These are phyloP conservation scores for Phymatocera aterrima DNA, from an alignment of 2,888 invertebrate genomes.

Conservation along the genomic window DNA sequence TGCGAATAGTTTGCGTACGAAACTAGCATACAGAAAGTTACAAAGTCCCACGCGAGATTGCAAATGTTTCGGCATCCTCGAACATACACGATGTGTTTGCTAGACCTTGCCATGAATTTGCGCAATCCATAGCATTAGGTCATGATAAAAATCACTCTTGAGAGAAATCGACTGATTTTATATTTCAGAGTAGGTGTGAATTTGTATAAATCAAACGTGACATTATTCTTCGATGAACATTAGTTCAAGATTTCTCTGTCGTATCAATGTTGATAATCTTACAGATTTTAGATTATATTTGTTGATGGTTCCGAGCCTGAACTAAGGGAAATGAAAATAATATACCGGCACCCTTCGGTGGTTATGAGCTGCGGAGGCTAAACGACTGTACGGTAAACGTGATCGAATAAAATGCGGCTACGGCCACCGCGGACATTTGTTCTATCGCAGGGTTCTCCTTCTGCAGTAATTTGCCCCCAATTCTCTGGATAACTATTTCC, in stretches of 20 bases:
- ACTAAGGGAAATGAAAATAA: not conserved
- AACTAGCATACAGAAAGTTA: not conserved
- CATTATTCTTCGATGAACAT: not conserved
- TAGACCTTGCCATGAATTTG: not conserved
- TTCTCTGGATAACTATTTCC: conserved; percentile 14
- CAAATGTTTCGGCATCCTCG: conserved; percentile 14
- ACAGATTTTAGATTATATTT: not conserved
- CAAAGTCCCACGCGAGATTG: conserved; percentile 7
- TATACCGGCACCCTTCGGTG: not conserved
- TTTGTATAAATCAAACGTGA: not conserved
- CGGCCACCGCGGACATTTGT: not conserved
- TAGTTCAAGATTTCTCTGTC: not conserved
- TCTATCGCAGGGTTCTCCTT: not conserved
- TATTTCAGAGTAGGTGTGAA: not conserved
- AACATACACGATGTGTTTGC: not conserved
- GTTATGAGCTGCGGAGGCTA: not conserved
- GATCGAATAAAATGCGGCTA: conserved; percentile 5
- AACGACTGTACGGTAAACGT: not conserved
- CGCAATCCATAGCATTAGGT: not conserved
- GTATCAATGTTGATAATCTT: not conserved
- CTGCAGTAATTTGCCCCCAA: conserved; percentile 36
- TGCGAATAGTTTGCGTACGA: not conserved
- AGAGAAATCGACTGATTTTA: not conserved
- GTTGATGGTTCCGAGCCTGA: not conserved
- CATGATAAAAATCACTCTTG: not conserved